Percentiles rank a stretch among this genome's conserved stretches.
phyloP scores from a whole-genome alignment of 2,113 vertebrate species.

The Dryoscopus gambensis region DNA sequence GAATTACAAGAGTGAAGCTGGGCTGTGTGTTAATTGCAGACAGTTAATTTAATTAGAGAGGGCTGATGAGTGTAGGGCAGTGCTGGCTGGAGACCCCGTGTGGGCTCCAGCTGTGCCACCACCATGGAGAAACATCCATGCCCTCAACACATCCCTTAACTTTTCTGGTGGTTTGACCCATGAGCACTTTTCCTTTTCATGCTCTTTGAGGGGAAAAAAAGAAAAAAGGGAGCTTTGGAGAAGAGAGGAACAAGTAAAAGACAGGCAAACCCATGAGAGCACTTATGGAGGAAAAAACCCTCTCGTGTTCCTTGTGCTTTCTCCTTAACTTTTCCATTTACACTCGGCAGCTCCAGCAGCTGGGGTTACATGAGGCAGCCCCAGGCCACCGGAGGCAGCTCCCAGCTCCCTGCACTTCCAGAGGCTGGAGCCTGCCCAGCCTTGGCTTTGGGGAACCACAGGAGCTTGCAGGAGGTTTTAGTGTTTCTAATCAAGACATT shows the following conservation, averaged over 20 bases:
- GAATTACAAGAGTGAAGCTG: background rate
- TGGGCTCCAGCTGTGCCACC: background rate
- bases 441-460: background rate
- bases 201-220: background rate
- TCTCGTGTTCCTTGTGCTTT: background rate
- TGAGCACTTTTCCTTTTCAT: background rate
- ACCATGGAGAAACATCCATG: background rate
- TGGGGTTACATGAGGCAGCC: background rate
- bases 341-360: accelerated
- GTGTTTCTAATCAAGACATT: background rate
- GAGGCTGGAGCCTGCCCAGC: background rate
- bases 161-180: background rate
- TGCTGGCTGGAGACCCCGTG: background rate
- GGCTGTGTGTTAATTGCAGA: background rate
- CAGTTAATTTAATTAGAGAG: background rate
- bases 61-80: background rate
- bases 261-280: background rate
- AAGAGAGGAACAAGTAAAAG: background rate
- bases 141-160: background rate
- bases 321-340: background rate
- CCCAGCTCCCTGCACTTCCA: background rate
- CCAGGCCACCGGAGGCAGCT: background rate
- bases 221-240: background rate
- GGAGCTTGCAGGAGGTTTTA: background rate
- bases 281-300: background rate